Conservation (phyloP, 1,140 invertebrate genomes). For the Batillaria attramentaria region DNA sequence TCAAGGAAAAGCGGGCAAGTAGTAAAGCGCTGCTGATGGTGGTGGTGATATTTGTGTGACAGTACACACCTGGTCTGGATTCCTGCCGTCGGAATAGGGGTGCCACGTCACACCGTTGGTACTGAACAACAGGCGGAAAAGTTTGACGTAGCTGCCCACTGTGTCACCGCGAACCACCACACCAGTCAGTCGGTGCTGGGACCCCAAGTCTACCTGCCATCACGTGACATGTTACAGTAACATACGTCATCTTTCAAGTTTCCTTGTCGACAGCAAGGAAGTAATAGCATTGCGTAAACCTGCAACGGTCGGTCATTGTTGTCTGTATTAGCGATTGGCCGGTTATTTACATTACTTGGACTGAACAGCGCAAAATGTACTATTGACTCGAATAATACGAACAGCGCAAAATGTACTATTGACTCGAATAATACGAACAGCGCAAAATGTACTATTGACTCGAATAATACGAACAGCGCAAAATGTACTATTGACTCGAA, state of each 20-base stretch:
- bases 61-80: background rate
- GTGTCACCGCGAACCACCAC: conserved; percentile 20
- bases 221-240: too few species aligned
- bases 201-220: conserved; percentile 27
- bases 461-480: too few species aligned
- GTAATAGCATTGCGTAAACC: background rate
- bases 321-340: background rate
- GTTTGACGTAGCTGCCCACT: conserved; percentile 2
- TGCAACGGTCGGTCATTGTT: background rate
- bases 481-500: too few species aligned
- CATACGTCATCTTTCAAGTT: too few species aligned
- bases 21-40: too few species aligned
- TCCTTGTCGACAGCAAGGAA: background rate
- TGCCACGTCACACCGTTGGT: conserved; percentile 26
- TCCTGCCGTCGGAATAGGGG: conserved; percentile 21
- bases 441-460: too few species aligned
- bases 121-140: conserved; percentile 35
- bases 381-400: background rate
- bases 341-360: background rate
- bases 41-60: too few species aligned
- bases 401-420: too few species aligned
- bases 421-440: too few species aligned
- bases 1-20: too few species aligned
- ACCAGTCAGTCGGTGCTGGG: conserved; percentile 1
- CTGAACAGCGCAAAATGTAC: background rate